These are phyloP conservation scores for Anableps anableps DNA, from an alignment of 2,797 vertebrate species.

Conservation along the genomic window DNA sequence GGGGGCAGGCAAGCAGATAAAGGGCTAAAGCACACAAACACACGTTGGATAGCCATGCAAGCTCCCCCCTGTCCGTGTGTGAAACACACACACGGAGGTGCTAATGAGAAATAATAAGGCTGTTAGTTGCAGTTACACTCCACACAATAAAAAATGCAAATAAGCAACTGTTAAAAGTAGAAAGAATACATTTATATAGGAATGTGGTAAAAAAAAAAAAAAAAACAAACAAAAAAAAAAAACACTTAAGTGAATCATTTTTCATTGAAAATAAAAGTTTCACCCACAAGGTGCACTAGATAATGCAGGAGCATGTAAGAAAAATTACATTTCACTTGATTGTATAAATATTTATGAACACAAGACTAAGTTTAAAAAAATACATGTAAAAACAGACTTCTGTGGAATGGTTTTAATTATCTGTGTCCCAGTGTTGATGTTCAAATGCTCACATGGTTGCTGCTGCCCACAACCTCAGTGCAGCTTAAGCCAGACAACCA, in stretches of 20 bases:
- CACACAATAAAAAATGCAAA: constrained; percentile 51
- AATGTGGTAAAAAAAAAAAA: not conserved
- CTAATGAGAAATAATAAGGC: constrained; percentile 65
- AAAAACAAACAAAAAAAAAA: constrained; percentile 40
- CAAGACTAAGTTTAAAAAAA: constrained; percentile 47
- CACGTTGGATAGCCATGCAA: constrained; percentile 34
- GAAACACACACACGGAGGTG: constrained; percentile 42
- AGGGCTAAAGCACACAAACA: constrained; percentile 62
- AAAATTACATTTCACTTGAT: constrained; percentile 64
- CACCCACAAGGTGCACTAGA: constrained; percentile 79
- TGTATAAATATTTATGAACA: constrained; percentile 61
- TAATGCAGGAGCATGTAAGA: constrained; percentile 69
- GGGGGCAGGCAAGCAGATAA: constrained; percentile 58
- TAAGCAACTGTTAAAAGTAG: constrained; percentile 44
- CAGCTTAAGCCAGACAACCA: constrained; percentile 55
- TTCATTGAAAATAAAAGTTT: constrained; percentile 79
- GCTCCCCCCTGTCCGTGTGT: constrained; percentile 23
- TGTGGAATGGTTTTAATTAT: constrained; percentile 66
- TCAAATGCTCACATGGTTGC: constrained; percentile 68
- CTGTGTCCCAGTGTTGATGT: constrained; percentile 49
- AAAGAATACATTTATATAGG: constrained; percentile 67
- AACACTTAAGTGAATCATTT: constrained; percentile 62
- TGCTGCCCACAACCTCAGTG: constrained; percentile 49
- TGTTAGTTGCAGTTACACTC: constrained; percentile 30
- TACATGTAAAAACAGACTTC: constrained; percentile 33